Evolutionary conservation across 1,140 invertebrate species (phyloP).

Genomic region (Drosophila ironensis): DNA sequence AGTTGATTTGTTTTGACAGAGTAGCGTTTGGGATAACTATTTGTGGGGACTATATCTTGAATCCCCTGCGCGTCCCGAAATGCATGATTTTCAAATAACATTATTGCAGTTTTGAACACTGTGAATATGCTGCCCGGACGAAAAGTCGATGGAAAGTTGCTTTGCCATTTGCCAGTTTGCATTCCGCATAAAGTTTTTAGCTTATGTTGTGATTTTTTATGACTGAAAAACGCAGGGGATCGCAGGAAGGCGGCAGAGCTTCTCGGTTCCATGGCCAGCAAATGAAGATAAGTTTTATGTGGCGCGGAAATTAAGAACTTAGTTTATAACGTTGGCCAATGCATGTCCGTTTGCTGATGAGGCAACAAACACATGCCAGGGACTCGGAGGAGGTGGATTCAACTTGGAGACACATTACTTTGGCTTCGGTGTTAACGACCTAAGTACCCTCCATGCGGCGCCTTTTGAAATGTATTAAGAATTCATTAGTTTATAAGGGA

Average conservation of each 20-base stretch:
- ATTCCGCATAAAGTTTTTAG: constrained; percentile 76
- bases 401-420: constrained; percentile 59
- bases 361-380: constrained; percentile 15
- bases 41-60: too few relatives aligned
- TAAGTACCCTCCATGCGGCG: constrained; percentile 5
- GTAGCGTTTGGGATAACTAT: too few relatives aligned
- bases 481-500: constrained; percentile 55
- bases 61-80: too few relatives aligned
- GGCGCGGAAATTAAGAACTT: constrained; percentile 79
- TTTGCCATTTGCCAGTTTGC: constrained; percentile 73
- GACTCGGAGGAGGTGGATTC: not conserved
- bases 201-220: constrained; percentile 80
- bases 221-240: constrained; percentile 14
- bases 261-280: constrained; percentile 36
- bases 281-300: constrained; percentile 79
- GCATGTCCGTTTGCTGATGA: constrained; percentile 55
- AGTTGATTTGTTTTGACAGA: not conserved
- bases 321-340: constrained; percentile 60
- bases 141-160: constrained; percentile 64
- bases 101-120: not conserved
- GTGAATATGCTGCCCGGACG: constrained; percentile 19
- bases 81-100: too few relatives aligned
- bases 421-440: constrained; percentile 42
- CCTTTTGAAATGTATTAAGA: constrained; percentile 52
- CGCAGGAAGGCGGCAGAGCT: not conserved